These are phyloP conservation scores for Grus americana DNA, from an alignment of 2,113 vertebrate genomes.

Conservation along the genomic window DNA sequence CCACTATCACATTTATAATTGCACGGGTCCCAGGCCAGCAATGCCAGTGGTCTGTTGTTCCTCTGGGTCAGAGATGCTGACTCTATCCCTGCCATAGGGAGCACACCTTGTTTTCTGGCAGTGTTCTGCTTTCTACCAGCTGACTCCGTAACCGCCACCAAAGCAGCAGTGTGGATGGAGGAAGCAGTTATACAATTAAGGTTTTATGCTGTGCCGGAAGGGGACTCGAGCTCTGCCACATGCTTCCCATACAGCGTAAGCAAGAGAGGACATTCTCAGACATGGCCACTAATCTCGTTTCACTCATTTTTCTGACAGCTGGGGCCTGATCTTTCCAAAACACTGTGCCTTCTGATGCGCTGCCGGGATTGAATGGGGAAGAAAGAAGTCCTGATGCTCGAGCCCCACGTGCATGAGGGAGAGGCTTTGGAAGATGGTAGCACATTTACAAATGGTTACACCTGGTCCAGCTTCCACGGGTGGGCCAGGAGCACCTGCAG, in stretches of 20 bases:
- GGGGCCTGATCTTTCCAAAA: background rate
- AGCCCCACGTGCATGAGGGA: background rate
- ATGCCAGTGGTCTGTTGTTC: background rate
- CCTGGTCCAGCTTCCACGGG: background rate
- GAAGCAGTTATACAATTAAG: background rate
- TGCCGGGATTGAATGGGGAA: background rate
- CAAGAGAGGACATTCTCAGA: background rate
- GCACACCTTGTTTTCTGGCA: background rate
- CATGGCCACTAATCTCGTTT: slow-evolving; percentile 10
- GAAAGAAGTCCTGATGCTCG: background rate
- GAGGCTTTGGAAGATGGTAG: background rate
- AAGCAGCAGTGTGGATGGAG: rapidly evolving
- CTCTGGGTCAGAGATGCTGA: background rate
- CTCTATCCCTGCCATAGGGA: background rate
- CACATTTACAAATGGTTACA: background rate
- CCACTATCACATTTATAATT: background rate
- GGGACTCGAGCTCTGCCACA: background rate
- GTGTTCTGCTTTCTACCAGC: background rate
- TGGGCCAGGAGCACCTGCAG: background rate
- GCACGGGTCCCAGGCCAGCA: background rate
- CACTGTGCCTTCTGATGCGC: background rate
- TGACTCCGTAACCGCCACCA: rapidly evolving
- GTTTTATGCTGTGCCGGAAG: background rate
- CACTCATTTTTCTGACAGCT: slow-evolving; percentile 40
- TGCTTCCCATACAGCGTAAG: background rate